Conservation (phyloP, 2,797 vertebrate genomes). For the Kryptolebias ocellatus region DNA sequence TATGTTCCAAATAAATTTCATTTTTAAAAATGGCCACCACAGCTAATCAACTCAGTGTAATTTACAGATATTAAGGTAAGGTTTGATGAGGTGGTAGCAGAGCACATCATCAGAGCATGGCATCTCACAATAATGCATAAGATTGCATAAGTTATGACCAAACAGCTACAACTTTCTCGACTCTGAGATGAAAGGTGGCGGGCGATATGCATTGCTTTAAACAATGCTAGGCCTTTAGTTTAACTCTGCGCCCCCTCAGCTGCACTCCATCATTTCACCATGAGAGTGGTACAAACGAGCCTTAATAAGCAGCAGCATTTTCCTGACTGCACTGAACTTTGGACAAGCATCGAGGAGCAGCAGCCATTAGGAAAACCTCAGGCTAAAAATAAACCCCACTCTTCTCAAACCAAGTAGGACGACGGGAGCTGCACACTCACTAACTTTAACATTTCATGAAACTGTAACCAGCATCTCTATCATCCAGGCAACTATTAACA, state of each 20-base stretch:
- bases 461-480: conserved; percentile 1
- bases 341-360: conserved; percentile 55
- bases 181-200: no score
- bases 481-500: conserved; percentile 24
- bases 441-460: conserved; percentile 8
- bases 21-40: no score
- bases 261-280: conserved; percentile 3
- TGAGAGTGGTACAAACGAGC: conserved; percentile 13
- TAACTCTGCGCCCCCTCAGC: background rate
- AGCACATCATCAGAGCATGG: no score
- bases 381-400: conserved; percentile 64
- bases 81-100: no score
- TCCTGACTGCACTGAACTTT: conserved; percentile 29
- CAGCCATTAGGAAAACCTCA: conserved; percentile 58
- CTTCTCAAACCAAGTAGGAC: conserved; percentile 47
- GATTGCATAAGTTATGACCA: no score
- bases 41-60: no score
- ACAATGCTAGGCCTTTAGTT: no score
- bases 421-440: conserved; percentile 19
- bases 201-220: no score
- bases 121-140: no score
- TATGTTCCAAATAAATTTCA: no score
- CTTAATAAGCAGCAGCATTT: conserved; percentile 28
- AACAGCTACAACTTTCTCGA: no score
- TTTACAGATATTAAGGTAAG: no score